Base-by-base conservation (phyloP, 2,113 vertebrate species). In the Catharus bicknelli region DNA sequence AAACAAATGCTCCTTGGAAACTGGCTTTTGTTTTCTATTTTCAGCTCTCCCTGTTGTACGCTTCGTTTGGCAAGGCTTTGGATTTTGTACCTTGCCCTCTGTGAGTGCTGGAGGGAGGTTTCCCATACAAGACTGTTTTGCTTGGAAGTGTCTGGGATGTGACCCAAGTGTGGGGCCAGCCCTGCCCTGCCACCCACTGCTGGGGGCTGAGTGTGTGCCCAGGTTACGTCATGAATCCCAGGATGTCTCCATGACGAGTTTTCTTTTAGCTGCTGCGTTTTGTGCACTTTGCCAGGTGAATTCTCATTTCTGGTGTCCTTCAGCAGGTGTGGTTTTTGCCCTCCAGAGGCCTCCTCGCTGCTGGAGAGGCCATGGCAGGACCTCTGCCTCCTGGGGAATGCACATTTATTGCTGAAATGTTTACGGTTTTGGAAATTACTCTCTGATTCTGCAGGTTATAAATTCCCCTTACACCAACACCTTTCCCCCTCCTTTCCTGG, bases 51-150 rank as follows among this genome's bases (percentile, higher is more conserved):
- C 34, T 26, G 11, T 15, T 83, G 68, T 55, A n/a, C 5, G 7
- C 55, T 80, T 84, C 38, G 11, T 29, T 42, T 78, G 68, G 36
- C 55, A 61, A 26, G 27, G 43, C 27, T 84, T 43, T 84, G 63
- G 40, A 29, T 43, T 75, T 51, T 1, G 2, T 87, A 10, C 30
- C 48, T 34, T 81, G 36, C 72, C 16, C 50, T 76, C 32, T 54
- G 19, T 58, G 48, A 40, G 19, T 26, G 78, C 66, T 78, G 92
- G 38, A 73, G 38, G 64, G 64, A 73, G 40, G 12, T 55, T 90
- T 73, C 42, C 36, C 0, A 0, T 1, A 1, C 0, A 2, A 75
- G 34, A 40, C 54, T 67, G 55, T 62, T 79, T 38, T 57, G 40
- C 42, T 66, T 14, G 29, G 42, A 16, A 55, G 72, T 1, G 0